Evolutionary conservation across 2,888 invertebrate species (phyloP), one percentile per base, ranked within the genome.

Genomic region (Drosophila antonietae): DNA sequence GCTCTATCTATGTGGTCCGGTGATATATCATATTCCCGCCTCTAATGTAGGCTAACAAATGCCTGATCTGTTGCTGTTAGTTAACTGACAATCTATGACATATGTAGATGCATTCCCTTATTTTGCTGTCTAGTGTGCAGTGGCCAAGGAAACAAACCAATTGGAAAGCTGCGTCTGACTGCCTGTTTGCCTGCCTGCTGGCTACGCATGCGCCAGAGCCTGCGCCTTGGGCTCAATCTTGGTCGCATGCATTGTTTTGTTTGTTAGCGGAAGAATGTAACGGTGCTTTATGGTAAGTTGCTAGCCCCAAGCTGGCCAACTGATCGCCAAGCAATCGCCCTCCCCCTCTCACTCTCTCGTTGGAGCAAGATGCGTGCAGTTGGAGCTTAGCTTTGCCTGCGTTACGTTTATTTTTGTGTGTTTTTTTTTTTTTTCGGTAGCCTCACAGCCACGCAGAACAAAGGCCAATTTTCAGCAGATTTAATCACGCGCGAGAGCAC

Each of bases 261-360:
- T 86, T 84, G 87, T 80, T 88, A 68, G 83, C 75, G 71, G 78
- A 88, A 80, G 88, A 83, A 88, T 87, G 88, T 88, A 88, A 88
- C 87, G 87, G 87, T 83, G 83, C 84, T 87, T 88, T 88, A 88
- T 88, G 87, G 87, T 88, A 87, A 88, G 84, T 88, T 83, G 83
- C 71, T 77, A 71, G 79, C 80, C 56, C 70, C 64, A 72, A 77
- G 68, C 56, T 71, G 68, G 78, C 73, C 73, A 43, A 68, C 73
- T 68, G 73, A 68, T 72, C 75, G 70, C 41, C 35, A 51, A 66
- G 58, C 56, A 47, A 37, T 39, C 41, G 15, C 53, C 39, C 35
- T 2, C 43, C 15, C 20, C 31, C 56, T n/a, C 23, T 10, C n/a
- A 4, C 33, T 8, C 51, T 23, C 59, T 43, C 49, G 6, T 6